Conservation (phyloP, 2,888 invertebrate genomes). For the Nycteola revayana region DNA sequence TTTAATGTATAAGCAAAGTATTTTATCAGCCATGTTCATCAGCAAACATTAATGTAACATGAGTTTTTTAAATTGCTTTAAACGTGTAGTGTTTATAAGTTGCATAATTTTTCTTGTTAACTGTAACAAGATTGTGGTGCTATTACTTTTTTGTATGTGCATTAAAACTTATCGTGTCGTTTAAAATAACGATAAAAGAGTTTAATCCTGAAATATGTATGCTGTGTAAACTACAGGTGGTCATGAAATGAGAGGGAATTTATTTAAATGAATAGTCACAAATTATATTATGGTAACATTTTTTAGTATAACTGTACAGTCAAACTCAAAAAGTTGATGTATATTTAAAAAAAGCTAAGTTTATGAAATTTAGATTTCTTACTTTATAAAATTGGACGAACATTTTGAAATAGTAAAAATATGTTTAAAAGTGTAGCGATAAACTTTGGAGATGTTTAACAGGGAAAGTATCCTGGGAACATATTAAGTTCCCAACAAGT, state of each 20-base stretch:
- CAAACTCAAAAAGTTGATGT: no score
- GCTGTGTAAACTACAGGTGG: no score
- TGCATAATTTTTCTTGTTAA: not conserved
- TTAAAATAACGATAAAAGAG: not conserved
- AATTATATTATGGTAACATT: no score
- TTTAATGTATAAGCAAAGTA: not conserved
- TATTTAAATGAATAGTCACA: no score
- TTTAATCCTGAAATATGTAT: not conserved
- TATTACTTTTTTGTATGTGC: no score
- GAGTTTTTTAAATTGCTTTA: not conserved
- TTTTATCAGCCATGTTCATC: not conserved
- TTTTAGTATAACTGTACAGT: no score
- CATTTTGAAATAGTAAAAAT: slow-evolving; percentile 26
- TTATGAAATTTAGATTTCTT: no score
- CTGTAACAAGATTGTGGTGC: no score
- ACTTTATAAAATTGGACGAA: no score
- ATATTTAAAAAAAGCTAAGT: no score
- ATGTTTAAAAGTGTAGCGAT: slow-evolving; percentile 35
- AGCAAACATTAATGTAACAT: not conserved
- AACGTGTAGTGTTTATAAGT: not conserved
- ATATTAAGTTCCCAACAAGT: slow-evolving; percentile 48
- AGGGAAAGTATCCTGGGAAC: slow-evolving; percentile 44
- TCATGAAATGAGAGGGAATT: no score
- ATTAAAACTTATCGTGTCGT: no score
- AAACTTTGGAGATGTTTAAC: slow-evolving; percentile 46